A percentile compares a stretch with the other conserved stretches of the same genome.
Conservation (phyloP, 2,797 vertebrate genomes). For the Scarus forsteni region DNA sequence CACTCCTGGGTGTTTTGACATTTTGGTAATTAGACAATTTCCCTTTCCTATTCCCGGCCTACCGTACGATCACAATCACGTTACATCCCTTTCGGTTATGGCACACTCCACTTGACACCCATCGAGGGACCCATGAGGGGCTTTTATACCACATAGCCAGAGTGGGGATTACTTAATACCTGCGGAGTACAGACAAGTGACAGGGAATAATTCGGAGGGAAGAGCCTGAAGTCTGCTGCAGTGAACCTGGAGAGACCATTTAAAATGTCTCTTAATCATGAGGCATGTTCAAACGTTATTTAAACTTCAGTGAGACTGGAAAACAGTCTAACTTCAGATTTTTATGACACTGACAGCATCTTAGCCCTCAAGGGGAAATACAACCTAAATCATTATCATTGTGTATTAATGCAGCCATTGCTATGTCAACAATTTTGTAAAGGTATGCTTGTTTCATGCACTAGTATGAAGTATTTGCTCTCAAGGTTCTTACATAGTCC, state of each 20-base stretch:
- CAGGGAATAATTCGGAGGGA: neutral
- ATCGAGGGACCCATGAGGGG: slow-evolving; percentile 13
- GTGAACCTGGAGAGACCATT: neutral
- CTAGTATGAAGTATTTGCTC: too few relatives aligned
- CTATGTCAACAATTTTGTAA: too few relatives aligned
- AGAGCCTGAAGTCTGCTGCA: neutral
- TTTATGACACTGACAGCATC: too few relatives aligned
- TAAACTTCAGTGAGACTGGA: too few relatives aligned
- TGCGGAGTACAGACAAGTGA: slow-evolving; percentile 20
- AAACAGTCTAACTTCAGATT: too few relatives aligned
- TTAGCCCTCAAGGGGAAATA: too few relatives aligned
- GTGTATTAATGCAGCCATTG: too few relatives aligned
- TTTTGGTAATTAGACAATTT: slow-evolving; percentile 69
- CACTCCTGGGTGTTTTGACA: slow-evolving; percentile 65
- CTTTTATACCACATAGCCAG: slow-evolving; percentile 1
- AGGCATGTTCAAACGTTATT: neutral
- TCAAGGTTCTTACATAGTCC: too few relatives aligned
- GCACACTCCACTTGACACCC: slow-evolving; percentile 31
- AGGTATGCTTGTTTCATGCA: too few relatives aligned
- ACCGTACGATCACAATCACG: slow-evolving; percentile 32
- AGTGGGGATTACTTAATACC: slow-evolving; percentile 32
- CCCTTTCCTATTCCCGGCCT: slow-evolving; percentile 52
- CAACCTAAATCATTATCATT: too few relatives aligned
- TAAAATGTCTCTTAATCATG: neutral
- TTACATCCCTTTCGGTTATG: slow-evolving; percentile 36